These are phyloP conservation scores for Pseudorasbora parva DNA, from an alignment of 2,113 vertebrate genomes.

Conservation along the genomic window DNA sequence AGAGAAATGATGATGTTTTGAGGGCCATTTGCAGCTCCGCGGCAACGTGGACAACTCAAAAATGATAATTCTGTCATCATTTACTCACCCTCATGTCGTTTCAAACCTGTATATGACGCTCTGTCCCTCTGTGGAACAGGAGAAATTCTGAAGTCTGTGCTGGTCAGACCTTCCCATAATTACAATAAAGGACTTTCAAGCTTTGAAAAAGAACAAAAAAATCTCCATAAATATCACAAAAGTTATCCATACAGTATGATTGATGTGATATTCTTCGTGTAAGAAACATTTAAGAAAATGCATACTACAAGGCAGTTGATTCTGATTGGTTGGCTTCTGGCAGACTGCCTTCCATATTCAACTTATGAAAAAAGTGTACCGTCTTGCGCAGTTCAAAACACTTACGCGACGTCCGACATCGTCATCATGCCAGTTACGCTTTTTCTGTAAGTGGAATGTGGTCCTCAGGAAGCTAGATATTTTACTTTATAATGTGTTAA, in stretches of 20 bases:
- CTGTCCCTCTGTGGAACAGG: background rate
- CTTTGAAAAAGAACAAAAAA: background rate
- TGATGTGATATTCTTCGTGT: background rate
- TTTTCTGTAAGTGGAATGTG: too few relatives aligned
- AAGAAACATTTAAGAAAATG: background rate
- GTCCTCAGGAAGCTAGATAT: too few relatives aligned
- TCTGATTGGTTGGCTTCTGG: too few relatives aligned
- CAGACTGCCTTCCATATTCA: too few relatives aligned
- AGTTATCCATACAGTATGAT: background rate
- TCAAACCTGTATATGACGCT: background rate
- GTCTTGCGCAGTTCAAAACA: too few relatives aligned
- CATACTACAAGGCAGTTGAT: too few relatives aligned
- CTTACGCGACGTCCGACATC: too few relatives aligned
- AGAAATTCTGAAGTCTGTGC: background rate
- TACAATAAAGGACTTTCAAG: background rate
- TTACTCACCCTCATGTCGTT: background rate
- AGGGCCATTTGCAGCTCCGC: constrained; percentile 40
- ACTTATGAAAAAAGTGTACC: too few relatives aligned
- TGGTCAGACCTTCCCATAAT: background rate
- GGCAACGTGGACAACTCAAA: constrained; percentile 1
- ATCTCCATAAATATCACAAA: background rate
- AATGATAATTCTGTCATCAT: background rate
- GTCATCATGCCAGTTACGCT: too few relatives aligned
- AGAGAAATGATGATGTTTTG: constrained; percentile 75
- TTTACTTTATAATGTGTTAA: too few relatives aligned